Percentiles rank a stretch among this genome's conserved stretches.
Evolutionary conservation across 2,113 vertebrate species (phyloP).

Genomic region (Thunnus maccoyii): DNA sequence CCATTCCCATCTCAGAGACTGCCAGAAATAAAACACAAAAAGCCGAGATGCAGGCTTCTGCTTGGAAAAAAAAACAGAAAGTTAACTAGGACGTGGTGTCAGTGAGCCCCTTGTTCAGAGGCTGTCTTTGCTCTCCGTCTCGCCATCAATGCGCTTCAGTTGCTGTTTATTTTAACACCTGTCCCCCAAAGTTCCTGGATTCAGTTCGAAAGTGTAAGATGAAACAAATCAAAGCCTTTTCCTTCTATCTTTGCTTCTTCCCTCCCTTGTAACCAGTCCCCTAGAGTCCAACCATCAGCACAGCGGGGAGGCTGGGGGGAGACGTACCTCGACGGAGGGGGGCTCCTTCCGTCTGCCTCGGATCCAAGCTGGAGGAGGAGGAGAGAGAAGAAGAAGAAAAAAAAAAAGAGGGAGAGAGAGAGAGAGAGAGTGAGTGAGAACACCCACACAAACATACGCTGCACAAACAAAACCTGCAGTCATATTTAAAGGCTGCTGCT

Average conservation of each 20-base stretch:
- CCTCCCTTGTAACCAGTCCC: constrained; percentile 70
- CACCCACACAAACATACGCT: constrained; percentile 75
- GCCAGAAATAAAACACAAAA: constrained; percentile 77
- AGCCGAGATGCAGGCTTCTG: constrained; percentile 66
- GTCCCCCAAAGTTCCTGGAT: constrained; percentile 79
- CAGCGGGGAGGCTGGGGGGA: constrained; percentile 65
- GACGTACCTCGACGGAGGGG: constrained; percentile 91
- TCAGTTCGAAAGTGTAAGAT: constrained; percentile 65
- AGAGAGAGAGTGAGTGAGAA: constrained; percentile 57
- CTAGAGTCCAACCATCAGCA: constrained; percentile 75
- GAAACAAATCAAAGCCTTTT: constrained; percentile 80
- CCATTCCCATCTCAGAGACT: constrained; percentile 62
- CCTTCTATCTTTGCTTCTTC: constrained; percentile 66
- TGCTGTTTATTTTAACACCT: constrained; percentile 83
- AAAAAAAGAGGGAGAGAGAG: constrained; percentile 4
- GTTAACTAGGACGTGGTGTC: constrained; percentile 80
- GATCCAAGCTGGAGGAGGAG: constrained; percentile 92
- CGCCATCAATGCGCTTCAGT: constrained; percentile 72
- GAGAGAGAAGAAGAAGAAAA: constrained; percentile 54
- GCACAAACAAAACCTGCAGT: constrained; percentile 77
- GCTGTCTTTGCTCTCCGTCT: constrained; percentile 73
- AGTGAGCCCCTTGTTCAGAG: constrained; percentile 70
- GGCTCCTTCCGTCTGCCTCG: constrained; percentile 93
- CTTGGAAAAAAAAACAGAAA: constrained; percentile 49
- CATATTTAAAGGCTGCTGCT: constrained; percentile 69